A percentile compares a stretch with the other conserved stretches of the same genome.
Conservation (phyloP, 2,113 vertebrate genomes). For the Phaethornis superciliosus region DNA sequence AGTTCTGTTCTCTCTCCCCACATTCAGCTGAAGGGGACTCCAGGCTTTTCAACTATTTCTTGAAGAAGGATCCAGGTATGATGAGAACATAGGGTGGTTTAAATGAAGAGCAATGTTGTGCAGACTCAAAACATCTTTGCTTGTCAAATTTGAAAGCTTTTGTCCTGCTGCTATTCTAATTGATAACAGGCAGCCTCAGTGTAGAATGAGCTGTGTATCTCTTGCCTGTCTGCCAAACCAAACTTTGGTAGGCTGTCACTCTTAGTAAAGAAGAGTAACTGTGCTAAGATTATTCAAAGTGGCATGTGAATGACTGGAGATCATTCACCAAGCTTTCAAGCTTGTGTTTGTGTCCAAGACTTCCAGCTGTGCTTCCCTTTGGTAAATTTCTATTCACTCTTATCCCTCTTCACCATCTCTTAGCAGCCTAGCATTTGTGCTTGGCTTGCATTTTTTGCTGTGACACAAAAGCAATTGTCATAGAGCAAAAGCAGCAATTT, state of each 20-base stretch:
- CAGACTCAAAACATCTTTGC: neutral
- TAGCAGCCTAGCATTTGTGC: neutral
- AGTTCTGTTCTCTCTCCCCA: neutral
- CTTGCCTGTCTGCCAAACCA: neutral
- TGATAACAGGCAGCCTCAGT: neutral
- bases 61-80: accelerated
- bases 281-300: neutral
- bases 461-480: neutral
- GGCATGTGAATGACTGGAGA: neutral
- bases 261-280: neutral
- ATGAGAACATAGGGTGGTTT: neutral
- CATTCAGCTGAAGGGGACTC: neutral
- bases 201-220: neutral
- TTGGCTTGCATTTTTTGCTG: neutral
- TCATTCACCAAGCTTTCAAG: neutral
- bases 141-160: neutral
- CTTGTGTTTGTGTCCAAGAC: neutral
- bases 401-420: neutral
- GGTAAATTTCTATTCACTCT: neutral
- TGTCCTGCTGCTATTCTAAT: neutral
- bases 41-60: neutral
- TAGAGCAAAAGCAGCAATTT: neutral
- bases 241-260: neutral
- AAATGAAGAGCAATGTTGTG: neutral
- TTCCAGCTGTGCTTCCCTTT: neutral